These are phyloP conservation scores for Hydropotes inermis DNA, from an alignment of 2,113 vertebrate species.

Conservation along the genomic window DNA sequence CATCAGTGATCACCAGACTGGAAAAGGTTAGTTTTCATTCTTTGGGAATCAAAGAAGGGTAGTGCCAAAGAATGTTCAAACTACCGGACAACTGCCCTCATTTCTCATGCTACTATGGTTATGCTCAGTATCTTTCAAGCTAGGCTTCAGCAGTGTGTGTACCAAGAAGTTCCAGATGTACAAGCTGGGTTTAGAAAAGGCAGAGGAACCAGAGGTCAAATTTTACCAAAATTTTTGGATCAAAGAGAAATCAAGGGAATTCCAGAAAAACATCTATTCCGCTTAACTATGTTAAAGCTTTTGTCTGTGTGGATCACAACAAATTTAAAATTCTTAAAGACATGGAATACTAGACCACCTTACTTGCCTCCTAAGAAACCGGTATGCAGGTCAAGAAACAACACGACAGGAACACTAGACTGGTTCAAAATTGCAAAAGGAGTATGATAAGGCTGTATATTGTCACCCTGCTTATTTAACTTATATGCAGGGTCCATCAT, in stretches of 20 bases:
- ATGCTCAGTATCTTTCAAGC: not conserved
- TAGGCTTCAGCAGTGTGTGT: not conserved
- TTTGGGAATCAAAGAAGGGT: not conserved
- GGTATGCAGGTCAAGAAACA: not conserved
- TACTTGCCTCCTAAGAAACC: not conserved
- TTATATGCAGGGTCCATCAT: not conserved
- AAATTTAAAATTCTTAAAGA: not conserved
- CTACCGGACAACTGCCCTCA: not conserved
- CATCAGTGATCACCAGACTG: not conserved
- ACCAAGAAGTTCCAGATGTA: not conserved
- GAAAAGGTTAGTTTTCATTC: not conserved
- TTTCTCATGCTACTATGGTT: not conserved
- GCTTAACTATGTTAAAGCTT: not conserved
- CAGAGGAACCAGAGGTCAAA: not conserved
- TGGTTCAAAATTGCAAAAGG: not conserved
- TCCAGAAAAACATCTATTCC: not conserved
- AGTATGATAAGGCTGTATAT: not conserved
- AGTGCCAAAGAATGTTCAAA: not conserved
- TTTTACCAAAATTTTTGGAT: not conserved
- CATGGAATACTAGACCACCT: not conserved
- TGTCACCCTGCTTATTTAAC: not conserved
- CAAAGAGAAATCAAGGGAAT: not conserved
- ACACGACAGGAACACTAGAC: not conserved
- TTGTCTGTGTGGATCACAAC: not conserved
- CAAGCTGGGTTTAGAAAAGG: not conserved